Percentiles rank a stretch among this genome's conserved stretches.
Conservation (phyloP, 2,797 vertebrate genomes). For the Amphiprion clarkii region DNA sequence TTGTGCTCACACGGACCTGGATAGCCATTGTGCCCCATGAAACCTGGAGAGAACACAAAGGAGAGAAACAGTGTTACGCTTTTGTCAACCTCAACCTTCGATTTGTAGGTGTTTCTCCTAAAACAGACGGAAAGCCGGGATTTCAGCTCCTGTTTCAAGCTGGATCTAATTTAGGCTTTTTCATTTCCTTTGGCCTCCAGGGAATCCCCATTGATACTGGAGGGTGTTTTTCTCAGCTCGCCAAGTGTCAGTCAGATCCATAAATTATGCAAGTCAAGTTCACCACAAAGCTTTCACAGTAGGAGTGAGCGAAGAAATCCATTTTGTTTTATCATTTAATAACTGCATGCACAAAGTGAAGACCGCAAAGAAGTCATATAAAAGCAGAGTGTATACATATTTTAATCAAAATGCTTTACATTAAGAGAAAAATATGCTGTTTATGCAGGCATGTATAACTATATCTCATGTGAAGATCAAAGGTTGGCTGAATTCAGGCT, state of each 20-base stretch:
- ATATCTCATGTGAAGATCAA: not conserved
- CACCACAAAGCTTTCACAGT: slow-evolving; percentile 12
- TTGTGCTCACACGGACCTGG: slow-evolving; percentile 91
- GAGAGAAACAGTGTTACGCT: not conserved
- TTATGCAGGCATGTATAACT: not conserved
- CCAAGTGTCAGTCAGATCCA: slow-evolving; percentile 36
- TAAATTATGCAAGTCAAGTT: slow-evolving; percentile 34
- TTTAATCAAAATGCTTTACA: not conserved
- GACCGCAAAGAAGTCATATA: not conserved
- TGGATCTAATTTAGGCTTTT: slow-evolving; percentile 18
- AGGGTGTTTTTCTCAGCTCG: slow-evolving; percentile 35
- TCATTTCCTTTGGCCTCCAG: not conserved
- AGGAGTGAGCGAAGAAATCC: slow-evolving; percentile 7
- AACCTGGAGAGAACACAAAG: slow-evolving; percentile 77
- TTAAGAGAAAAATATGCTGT: not conserved
- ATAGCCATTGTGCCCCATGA: slow-evolving; percentile 75
- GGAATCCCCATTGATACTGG: slow-evolving; percentile 19
- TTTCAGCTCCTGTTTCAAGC: slow-evolving; percentile 7
- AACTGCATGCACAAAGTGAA: not conserved
- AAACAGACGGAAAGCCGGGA: slow-evolving; percentile 14
- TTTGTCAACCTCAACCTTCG: not conserved
- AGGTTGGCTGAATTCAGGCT: not conserved
- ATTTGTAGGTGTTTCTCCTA: not conserved
- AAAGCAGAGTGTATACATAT: not conserved
- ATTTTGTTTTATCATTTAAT: slow-evolving; percentile 1